Evolutionary conservation across 2,113 vertebrate genomes (phyloP).

Genomic region (Pedionomus torquatus): DNA sequence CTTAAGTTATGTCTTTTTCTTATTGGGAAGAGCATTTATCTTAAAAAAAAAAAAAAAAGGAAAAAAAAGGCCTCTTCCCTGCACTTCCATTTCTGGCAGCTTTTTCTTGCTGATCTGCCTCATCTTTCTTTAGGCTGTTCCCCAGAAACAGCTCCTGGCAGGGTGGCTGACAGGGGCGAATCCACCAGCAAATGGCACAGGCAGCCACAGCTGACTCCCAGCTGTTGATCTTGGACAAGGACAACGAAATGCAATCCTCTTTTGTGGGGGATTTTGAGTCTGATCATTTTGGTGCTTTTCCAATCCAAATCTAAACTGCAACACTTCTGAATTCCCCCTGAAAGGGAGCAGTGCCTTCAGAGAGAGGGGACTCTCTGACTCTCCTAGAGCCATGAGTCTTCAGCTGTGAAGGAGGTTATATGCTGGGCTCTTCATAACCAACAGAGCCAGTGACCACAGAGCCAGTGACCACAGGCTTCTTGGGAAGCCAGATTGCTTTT

Average conservation of each 20-base stretch:
- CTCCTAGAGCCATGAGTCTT: neutral
- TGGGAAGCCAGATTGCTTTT: neutral
- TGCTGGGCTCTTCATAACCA: neutral
- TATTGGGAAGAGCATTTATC: neutral
- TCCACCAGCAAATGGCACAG: neutral
- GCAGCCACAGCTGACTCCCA: neutral
- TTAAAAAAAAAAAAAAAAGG: too few species aligned
- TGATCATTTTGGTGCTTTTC: neutral
- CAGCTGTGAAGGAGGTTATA: neutral
- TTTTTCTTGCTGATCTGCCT: neutral
- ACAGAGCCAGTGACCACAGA: neutral
- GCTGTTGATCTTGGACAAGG: conserved; percentile 22
- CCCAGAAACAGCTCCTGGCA: neutral
- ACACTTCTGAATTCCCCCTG: neutral
- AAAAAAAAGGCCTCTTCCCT: neutral
- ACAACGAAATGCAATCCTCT: neutral
- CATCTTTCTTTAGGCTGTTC: neutral
- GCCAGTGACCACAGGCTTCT: too few species aligned
- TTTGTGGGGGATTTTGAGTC: neutral
- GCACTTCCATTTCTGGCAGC: neutral
- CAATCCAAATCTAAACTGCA: conserved; percentile 16
- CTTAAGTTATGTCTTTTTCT: neutral
- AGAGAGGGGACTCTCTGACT: neutral
- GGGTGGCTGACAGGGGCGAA: rapidly evolving
- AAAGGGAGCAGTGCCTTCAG: neutral